Evolutionary conservation across 2,888 invertebrate genomes (phyloP), one percentile per base, ranked within the genome.

Genomic region (Metalampra italica): DNA sequence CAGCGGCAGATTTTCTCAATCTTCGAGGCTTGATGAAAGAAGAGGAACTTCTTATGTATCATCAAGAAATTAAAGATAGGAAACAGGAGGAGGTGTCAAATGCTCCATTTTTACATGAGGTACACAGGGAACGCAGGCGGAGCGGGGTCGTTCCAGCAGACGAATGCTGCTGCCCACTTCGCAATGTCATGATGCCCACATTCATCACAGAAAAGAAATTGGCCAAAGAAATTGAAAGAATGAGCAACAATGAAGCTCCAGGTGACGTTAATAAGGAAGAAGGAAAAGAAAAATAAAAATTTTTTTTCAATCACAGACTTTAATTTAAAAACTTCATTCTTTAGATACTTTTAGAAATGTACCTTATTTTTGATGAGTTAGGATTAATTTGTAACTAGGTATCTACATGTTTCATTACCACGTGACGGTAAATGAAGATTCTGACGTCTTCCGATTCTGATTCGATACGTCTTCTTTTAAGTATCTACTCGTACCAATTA

Each of bases 151-250:
- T 34, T 13, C 11, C 9, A 3, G 9, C 34, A n/a, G 13, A 36
- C 0, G 55, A 53, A 0, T 83, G 83, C 50, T 81, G 81, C 49
- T 82, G 81, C 40, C 73, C 79, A 1, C 68, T 72, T 0, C 61
- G 55, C 14, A 64, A 46, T 0, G 0, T 75, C 0, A 59, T 74
- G 60, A 66, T 79, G 67, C 82, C 84, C 0, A 59, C 82, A 3
- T 82, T 82, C 45, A 82, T 85, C 43, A 68, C 82, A 1, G 59
- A 78, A 0, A 68, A 55, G 1, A 67, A 66, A 53, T 84, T 77
- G 46, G 56, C 76, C 11, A 57, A 71, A n/a, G 49, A 71, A 9
- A 38, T 72, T 9, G 46, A 62, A 0, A 62, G 59, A 47, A 51
- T 75, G n/a, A 11, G 30, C 11, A 45, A 38, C 1, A 36, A 44